Percentiles rank a stretch among this genome's conserved stretches.
Conservation (phyloP, 2,113 vertebrate genomes). For the Microcebus griseorufus region DNA sequence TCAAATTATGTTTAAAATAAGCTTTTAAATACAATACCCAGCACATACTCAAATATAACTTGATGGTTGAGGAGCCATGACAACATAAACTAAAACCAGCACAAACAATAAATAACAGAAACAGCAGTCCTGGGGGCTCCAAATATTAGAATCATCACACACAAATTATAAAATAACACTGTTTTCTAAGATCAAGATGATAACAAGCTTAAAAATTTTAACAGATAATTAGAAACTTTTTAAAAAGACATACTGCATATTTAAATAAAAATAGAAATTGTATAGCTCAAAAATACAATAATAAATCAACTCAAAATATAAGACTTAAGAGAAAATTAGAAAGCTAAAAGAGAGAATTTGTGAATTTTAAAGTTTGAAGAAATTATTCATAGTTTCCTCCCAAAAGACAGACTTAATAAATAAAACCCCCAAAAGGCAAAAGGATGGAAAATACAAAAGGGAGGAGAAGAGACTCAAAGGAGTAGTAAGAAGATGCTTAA, state of each 20-base stretch:
- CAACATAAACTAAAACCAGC: not conserved
- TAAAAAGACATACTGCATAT: not conserved
- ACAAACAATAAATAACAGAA: not conserved
- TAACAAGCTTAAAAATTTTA: not conserved
- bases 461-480: not conserved
- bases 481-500: not conserved
- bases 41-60: not conserved
- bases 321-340: not conserved
- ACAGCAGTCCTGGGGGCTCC: too few species aligned
- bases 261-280: not conserved
- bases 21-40: not conserved
- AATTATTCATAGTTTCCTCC: not conserved
- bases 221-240: not conserved
- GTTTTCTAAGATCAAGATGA: not conserved
- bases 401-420: not conserved
- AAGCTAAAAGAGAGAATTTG: not conserved
- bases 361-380: not conserved
- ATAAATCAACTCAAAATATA: not conserved
- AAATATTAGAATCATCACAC: fast-evolving
- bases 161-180: not conserved
- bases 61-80: not conserved
- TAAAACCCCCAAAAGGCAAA: not conserved
- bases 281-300: not conserved
- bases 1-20: not conserved
- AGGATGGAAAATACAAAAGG: not conserved